Base-by-base conservation (phyloP, 2,113 vertebrate genomes). In the Herpetotheres cachinnans region DNA sequence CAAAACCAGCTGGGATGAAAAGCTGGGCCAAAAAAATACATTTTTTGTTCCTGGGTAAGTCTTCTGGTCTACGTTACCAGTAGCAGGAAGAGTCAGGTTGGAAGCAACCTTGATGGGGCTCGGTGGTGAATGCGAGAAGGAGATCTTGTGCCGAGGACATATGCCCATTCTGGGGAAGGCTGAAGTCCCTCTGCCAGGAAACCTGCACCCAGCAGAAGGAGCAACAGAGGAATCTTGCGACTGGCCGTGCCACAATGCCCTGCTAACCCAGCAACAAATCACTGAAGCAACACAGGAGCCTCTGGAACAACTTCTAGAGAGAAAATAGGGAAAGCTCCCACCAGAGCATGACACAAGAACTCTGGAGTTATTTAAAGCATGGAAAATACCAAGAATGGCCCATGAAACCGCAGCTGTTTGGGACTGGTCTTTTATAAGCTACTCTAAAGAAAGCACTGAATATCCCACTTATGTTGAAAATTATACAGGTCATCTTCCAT, bases 381-480 rank as follows among this genome's bases (percentile, higher is more conserved):
- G 55, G 89, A 96, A 96, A 96, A 97, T 67, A 88, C 46, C 65
- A 90, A 65, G 50, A 89, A 79, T 3, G 0, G 56, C 65, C 65
- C 46, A 42, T 34, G 89, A 95, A 96, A 88, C 0, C 0, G 78
- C 87, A 97, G 87, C 89, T 89, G 58, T 59, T 83, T 61, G 38
- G 38, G 69, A 42, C 42, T 77, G 50, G 17, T 38, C 61, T 95
- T 62, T 87, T 93, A 73, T 73, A 95, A 96, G n/a, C 32, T 69
- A 38, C 34, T 81, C 83, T 86, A 97, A 95, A 94, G 82, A 96
- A 95, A 96, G 89, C 50, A 88, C 54, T 82, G 63, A 96, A 91
- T 91, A 91, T 66, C 32, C 67, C 90, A 55, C 65, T 95, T 93
- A 88, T 59, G 62, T 26, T 81, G 62, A 72, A 95, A 97, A 94